Evolutionary conservation across 2,797 vertebrate genomes (phyloP).

Genomic region (Phrynocephalus guinanensis): DNA sequence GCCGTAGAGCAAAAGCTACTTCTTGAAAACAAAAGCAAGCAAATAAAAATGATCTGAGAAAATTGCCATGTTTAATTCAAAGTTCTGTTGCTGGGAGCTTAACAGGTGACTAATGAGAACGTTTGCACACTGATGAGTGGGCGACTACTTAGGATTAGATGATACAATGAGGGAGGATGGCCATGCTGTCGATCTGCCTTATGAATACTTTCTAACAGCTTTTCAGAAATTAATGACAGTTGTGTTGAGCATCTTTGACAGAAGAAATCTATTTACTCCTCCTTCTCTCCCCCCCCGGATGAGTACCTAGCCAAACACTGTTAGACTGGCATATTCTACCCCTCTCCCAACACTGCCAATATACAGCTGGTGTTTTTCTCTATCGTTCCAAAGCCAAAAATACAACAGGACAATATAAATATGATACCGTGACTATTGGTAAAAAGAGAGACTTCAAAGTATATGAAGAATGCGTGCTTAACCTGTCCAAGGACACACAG

Average conservation of each 20-base stretch:
- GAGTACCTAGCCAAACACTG: constrained; percentile 4
- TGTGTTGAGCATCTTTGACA: constrained; percentile 18
- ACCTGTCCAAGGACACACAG: no score
- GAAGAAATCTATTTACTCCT: constrained; percentile 11
- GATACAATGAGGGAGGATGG: constrained; percentile 20
- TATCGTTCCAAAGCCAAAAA: constrained; percentile 17
- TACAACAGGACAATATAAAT: constrained; percentile 19
- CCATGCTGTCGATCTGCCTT: constrained; percentile 27
- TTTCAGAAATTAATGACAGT: constrained; percentile 37
- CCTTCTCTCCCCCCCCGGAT: not conserved
- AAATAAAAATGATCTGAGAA: not conserved
- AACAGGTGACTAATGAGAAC: constrained; percentile 30
- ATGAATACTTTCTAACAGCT: not conserved
- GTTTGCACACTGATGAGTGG: constrained; percentile 14
- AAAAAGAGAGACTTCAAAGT: no score
- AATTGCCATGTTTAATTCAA: constrained; percentile 10
- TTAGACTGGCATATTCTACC: not conserved
- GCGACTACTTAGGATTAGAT: constrained; percentile 18
- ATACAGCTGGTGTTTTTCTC: constrained; percentile 9
- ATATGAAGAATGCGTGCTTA: no score
- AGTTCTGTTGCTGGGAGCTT: constrained; percentile 1
- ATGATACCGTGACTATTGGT: not conserved
- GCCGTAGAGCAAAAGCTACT: not conserved
- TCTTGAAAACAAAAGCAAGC: not conserved
- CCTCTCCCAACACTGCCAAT: not conserved